Base-by-base conservation (phyloP, 2,888 invertebrate species). In the Drosophila mimica region DNA sequence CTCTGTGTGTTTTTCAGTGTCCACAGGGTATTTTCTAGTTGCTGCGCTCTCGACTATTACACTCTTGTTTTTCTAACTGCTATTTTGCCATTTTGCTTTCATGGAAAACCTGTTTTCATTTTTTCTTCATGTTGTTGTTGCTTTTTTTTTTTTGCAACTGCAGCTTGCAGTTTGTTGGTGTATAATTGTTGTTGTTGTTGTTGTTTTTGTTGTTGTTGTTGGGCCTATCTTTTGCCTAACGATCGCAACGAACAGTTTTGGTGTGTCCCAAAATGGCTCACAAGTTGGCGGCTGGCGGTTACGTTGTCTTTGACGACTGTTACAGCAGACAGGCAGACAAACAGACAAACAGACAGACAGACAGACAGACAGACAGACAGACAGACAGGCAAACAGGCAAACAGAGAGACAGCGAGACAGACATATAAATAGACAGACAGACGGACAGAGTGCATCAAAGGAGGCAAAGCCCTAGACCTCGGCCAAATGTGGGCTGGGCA, bases 71-170 rank as follows among this genome's bases (percentile, higher is more conserved):
- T 49, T 49, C 62, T 33, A 52, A 66, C n/a, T 5, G 48, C 56
- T 34, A 38, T 46, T 61, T 61, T 70, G 57, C 74, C 69, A 74
- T 76, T 68, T 75, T 69, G 74, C 73, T 79, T 76, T 80, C 64
- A 65, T 71, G 78, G 70, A 69, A 76, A 85, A 90, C 89, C 88
- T 76, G 81, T 86, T 90, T 91, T 79, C 67, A 64, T 74, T 81
- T 89, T 81, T 87, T 74, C 83, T 56, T 74, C 69, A 54, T 70
- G 70, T 74, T 76, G 58, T 56, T 64, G 36, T 62, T 66, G 56
- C 40, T 48, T 34, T 61, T 54, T 46, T 51, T 30, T 54, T 33
- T 68, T 69, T 56, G 57, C 60, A 65, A 46, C 64, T 38, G 38
- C 69, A 67, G 38, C 33, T 53, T 38, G 9, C 40, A 25, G 64